Evolutionary conservation across 2,888 invertebrate genomes (phyloP).

Genomic region (Latrodectus hesperus): DNA sequence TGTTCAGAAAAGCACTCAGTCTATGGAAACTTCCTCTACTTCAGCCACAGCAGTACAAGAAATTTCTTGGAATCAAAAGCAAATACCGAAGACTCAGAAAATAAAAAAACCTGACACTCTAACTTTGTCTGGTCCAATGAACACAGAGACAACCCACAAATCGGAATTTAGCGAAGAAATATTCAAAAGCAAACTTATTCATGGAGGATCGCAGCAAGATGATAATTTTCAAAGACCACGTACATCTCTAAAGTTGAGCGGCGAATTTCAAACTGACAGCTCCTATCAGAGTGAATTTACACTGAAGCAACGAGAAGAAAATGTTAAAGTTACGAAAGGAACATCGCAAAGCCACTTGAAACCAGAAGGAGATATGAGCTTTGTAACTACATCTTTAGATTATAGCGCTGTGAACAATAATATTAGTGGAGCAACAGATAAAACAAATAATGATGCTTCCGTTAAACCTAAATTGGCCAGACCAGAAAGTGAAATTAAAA

Average conservation of each 20-base stretch:
- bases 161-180: conserved; percentile 14
- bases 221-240: conserved; percentile 52
- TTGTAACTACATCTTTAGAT: conserved; percentile 53
- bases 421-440: conserved; percentile 14
- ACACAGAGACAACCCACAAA: conserved; percentile 35
- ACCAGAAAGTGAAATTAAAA: conserved; percentile 61
- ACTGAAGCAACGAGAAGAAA: conserved; percentile 22
- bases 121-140: conserved; percentile 23
- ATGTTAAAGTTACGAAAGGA: conserved; percentile 35
- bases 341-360: conserved; percentile 41
- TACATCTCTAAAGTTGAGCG: conserved; percentile 67
- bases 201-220: not conserved
- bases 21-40: not conserved
- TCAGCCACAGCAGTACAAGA: not conserved
- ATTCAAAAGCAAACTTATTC: conserved; percentile 7
- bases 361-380: conserved; percentile 56
- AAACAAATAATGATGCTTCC: not conserved
- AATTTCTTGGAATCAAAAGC: conserved; percentile 47
- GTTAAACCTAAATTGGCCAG: conserved; percentile 21
- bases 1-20: not conserved
- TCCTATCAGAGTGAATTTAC: conserved; percentile 56
- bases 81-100: conserved; percentile 47
- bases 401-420: conserved; percentile 31
- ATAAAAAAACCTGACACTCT: conserved; percentile 45
- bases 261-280: conserved; percentile 62